Evolutionary conservation across 2,797 vertebrate species (phyloP).

Genomic region (Microhierax caerulescens): DNA sequence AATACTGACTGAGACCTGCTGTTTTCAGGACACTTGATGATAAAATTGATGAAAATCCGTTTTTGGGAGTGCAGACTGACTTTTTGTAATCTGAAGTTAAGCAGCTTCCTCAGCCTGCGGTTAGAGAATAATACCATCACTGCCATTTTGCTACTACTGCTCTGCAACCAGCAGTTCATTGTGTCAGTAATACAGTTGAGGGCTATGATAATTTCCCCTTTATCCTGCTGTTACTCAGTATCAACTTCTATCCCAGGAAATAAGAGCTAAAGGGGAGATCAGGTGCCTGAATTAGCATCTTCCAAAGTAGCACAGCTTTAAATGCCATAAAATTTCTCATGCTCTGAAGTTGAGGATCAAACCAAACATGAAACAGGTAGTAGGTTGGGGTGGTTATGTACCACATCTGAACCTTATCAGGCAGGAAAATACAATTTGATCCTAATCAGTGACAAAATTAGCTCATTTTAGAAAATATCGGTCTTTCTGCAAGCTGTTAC

Average conservation of each 20-base stretch:
- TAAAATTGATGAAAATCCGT: not conserved
- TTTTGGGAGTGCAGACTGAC: not conserved
- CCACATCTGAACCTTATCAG: not conserved
- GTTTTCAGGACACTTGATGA: not conserved
- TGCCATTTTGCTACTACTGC: not conserved
- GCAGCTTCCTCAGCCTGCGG: fast-evolving
- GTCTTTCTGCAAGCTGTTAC: not conserved
- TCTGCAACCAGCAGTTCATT: not conserved
- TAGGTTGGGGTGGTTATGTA: too few species aligned
- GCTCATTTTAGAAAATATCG: not conserved
- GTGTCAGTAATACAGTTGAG: not conserved
- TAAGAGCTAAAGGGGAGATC: not conserved
- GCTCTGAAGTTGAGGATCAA: not conserved
- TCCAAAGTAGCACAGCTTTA: not conserved
- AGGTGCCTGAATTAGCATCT: not conserved
- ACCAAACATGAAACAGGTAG: not conserved
- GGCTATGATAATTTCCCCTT: not conserved
- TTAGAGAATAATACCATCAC: too few species aligned
- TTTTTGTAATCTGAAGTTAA: not conserved
- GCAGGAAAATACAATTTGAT: not conserved
- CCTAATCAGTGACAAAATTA: not conserved
- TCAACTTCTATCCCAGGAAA: not conserved
- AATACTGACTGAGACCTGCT: not conserved
- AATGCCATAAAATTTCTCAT: not conserved
- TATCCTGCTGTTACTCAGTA: not conserved